Base-by-base conservation (phyloP, 2,888 invertebrate species). In the Rhingia rostrata region DNA sequence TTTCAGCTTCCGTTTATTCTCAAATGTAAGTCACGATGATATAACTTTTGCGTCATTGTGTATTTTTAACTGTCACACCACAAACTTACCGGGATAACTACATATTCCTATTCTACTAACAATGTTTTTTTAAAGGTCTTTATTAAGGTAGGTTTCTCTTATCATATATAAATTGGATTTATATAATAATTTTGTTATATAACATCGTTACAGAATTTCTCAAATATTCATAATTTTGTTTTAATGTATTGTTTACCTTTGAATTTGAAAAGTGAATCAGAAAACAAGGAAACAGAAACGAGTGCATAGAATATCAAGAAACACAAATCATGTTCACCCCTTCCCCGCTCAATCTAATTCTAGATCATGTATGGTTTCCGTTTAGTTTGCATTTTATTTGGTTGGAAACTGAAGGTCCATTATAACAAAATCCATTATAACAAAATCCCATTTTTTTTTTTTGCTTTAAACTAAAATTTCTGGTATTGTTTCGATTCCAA, bases 401-500 rank as follows among this genome's bases (percentile, higher is more conserved):
- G 14, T 54, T 73, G 9, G 37, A 43, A 14, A 54, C 47, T 56
- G 64, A 33, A 37, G 4, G 30, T 61, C 39, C 7, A 45, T 60
- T 63, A 53, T 22, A 22, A 22, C 22, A 22, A 22, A 22, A 22
- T 51, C 49, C 45, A 35, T 35, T 47, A 32, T 12, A 56, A 63
- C 14, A 47, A 69, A 70, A 22, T 37, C 14, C 14, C 9, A n/a
- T 32, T 22, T 22, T 22, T 22, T 22, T 22, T 2, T 22, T 1
- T 22, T 22, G 22, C n/a, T 10, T 41, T 58, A 75, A 75, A 86
- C 82, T 95, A 97, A 93, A 97, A 97, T 77, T 97, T 97, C 92
- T 97, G 97, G 92, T 94, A 97, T 87, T 96, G 96, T 90, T 96
- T 95, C 14, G 97, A 95, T 87, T 98, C 97, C 90, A 98, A 92